Evolutionary conservation across 2,888 invertebrate genomes (phyloP), one percentile per base, ranked within the genome.

Genomic region (Ormyrus thymus): DNA sequence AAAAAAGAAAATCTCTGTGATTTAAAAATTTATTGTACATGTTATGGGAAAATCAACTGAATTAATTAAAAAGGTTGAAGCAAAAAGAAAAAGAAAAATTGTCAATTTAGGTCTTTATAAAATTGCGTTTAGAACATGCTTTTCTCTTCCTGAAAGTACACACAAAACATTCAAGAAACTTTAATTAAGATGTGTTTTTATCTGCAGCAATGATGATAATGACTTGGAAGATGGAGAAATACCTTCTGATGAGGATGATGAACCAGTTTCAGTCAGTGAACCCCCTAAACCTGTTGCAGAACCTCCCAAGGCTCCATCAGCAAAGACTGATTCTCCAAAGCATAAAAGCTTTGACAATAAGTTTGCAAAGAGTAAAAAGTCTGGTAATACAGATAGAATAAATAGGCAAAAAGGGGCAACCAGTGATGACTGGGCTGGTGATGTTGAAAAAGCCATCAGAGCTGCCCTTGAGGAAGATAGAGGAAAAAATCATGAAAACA

Each of bases 221-320:
- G 96, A 96, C 88, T 92, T 96, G 83, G 97, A 97, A 91, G 97
- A 97, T 88, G 97, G 97, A 66, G 97, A 97, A 90, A 96, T 97
- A 84, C 96, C 96, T 82, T 93, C 93, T 65, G 93, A 93, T 83
- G 93, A 93, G 69, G 93, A 93, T 82, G 93, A 92, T 65, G 91
- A 91, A 29, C 83, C 86, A n/a, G 76, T 84, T 29, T 78, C 78
- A 8, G 87, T 85, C 45, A 76, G 81, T 84, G 93, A 93, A 82
- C 92, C 91, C 51, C 92, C 92, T 84, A 92, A 92, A 55, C 92
- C 92, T 85, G 64, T 29, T 43, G 46, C 61, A 8, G 83, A 83
- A 56, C 81, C 84, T 29, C 78, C 85, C 46, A 86, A 86, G 64
- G 77, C 84, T 61, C 65, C 71, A 10, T 72, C 86, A 85, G 89